Evolutionary conservation across 2,113 vertebrate genomes (phyloP).

Genomic region (Cryptomyrus ogoouensis): DNA sequence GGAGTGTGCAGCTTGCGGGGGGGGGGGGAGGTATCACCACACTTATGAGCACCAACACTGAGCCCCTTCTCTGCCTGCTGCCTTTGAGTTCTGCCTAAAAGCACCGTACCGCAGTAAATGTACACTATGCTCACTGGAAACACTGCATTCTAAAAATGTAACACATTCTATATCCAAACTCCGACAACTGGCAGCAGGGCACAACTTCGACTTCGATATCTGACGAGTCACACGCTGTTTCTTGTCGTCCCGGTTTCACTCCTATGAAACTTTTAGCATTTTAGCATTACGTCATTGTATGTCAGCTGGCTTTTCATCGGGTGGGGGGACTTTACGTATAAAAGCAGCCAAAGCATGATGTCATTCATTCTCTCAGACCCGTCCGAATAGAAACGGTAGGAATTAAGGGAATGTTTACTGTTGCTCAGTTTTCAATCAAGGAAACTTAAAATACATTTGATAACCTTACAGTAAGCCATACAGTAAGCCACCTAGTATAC

Average conservation of each 20-base stretch:
- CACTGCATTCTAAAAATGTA: neutral
- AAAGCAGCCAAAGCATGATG: neutral
- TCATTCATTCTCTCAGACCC: neutral
- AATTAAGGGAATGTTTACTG: neutral
- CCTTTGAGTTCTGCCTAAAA: constrained; percentile 27
- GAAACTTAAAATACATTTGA: neutral
- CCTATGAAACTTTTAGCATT: neutral
- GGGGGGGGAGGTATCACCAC: neutral
- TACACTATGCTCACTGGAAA: neutral
- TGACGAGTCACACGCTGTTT: neutral
- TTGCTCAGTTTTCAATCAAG: neutral
- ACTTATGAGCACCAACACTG: constrained; percentile 33
- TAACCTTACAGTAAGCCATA: neutral
- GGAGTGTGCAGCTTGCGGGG: neutral
- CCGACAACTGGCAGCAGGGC: neutral
- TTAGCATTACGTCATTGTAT: neutral
- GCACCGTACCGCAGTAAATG: neutral
- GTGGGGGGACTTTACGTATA: neutral
- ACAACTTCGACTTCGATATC: neutral
- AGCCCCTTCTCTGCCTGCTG: constrained; percentile 29
- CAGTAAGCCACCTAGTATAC: neutral
- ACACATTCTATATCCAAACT: neutral
- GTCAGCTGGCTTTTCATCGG: neutral
- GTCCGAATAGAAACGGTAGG: neutral
- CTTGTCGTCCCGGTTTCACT: neutral